phyloP scores from a whole-genome alignment of 2,113 vertebrate genomes.

The Ivindomyrus marchei region DNA sequence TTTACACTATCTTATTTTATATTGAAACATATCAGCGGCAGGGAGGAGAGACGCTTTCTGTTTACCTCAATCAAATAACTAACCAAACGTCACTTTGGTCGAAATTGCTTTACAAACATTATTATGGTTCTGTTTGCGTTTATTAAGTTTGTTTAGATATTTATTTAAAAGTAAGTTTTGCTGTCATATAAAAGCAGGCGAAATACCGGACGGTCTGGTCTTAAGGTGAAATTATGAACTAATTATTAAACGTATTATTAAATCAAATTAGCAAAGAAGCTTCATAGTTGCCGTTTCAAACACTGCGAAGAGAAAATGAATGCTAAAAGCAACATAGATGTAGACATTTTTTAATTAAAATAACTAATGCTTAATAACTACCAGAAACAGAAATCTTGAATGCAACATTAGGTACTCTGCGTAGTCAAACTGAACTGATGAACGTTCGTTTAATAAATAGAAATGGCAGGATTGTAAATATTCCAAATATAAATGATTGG shows the following conservation, averaged over 20 bases:
- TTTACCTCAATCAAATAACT: not conserved
- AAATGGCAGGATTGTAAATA: conserved; percentile 52
- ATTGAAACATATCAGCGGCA: not conserved
- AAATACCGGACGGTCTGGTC: not conserved
- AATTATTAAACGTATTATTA: not conserved
- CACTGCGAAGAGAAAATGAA: not conserved
- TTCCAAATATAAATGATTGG: conserved; percentile 49
- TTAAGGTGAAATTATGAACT: not conserved
- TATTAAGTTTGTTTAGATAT: not conserved
- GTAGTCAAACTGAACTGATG: not conserved
- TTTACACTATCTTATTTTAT: not conserved
- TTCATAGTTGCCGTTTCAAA: not conserved
- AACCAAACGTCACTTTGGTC: not conserved
- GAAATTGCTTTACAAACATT: not conserved
- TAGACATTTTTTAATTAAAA: not conserved
- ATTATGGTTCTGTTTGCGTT: not conserved
- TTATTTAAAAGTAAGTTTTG: not conserved
- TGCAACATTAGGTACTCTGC: not conserved
- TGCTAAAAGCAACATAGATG: not conserved
- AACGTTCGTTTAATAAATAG: not conserved
- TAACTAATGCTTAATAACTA: not conserved
- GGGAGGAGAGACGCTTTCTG: not conserved
- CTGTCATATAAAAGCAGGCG: not conserved
- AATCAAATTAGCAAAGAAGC: not conserved
- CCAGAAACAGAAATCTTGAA: not conserved